These are phyloP conservation scores for Acrossocheilus fasciatus DNA, from an alignment of 2,797 vertebrate genomes.

Conservation along the genomic window DNA sequence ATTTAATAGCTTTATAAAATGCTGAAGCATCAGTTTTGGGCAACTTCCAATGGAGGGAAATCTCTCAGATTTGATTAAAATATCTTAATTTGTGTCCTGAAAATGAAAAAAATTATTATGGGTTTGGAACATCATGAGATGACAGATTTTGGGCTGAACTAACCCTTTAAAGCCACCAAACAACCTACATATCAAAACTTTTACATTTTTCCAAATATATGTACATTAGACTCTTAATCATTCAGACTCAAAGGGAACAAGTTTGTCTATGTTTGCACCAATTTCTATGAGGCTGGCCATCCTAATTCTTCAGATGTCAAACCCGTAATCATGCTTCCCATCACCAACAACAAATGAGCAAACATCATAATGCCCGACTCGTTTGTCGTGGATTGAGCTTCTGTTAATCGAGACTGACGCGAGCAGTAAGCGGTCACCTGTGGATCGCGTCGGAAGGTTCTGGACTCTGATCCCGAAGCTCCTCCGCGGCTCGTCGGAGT, in stretches of 20 bases:
- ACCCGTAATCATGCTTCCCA: neutral
- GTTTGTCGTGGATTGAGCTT: neutral
- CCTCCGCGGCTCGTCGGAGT: slow-evolving; percentile 95
- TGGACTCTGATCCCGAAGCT: slow-evolving; percentile 99
- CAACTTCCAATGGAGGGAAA: neutral
- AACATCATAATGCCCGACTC: no score
- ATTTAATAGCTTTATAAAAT: neutral
- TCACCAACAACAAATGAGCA: neutral
- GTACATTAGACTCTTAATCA: neutral
- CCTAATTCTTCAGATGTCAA: neutral
- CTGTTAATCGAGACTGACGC: neutral
- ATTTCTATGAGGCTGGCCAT: neutral
- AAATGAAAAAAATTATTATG: neutral
- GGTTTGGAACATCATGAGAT: neutral
- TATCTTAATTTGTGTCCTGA: neutral
- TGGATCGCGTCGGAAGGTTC: slow-evolving; percentile 96
- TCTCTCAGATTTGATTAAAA: neutral
- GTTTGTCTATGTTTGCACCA: neutral
- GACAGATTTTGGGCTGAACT: neutral
- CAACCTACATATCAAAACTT: neutral
- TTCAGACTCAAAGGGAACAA: neutral
- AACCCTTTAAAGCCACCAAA: neutral
- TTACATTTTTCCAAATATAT: neutral
- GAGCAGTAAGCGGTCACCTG: slow-evolving; percentile 79
- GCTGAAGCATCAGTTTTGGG: neutral